Evolutionary conservation across 53 echinoderm and acorn worm species (phyloP).

Genomic region (Henricia sp.): DNA sequence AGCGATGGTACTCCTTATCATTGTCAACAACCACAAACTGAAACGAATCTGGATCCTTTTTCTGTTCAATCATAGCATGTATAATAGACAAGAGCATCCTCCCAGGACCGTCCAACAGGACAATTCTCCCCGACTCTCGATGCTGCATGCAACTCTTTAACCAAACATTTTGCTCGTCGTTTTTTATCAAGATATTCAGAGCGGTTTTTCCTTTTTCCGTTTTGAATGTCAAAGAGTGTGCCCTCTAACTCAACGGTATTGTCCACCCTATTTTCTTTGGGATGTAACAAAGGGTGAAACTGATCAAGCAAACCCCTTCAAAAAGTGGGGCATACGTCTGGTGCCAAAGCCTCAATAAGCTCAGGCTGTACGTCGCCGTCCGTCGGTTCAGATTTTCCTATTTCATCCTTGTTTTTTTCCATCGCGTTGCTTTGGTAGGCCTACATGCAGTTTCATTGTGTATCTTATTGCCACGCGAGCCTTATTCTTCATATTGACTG

Average conservation of each 20-base stretch:
- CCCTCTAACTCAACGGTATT: neutral
- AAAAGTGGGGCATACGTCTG: neutral
- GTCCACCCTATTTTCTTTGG: neutral
- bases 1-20: neutral
- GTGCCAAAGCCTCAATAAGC: neutral
- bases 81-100: conserved; percentile 5
- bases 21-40: conserved; percentile 8
- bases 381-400: neutral
- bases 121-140: neutral
- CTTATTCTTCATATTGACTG: neutral
- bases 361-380: neutral
- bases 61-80: neutral
- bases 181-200: neutral
- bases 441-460: neutral
- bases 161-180: neutral
- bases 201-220: neutral
- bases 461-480: neutral
- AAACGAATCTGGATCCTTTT: neutral
- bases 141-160: neutral
- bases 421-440: neutral
- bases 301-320: neutral
- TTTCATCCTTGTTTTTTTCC: neutral
- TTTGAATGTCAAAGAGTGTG: neutral
- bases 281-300: neutral
- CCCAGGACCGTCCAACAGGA: conserved; percentile 8